Evolutionary conservation across 2,888 invertebrate genomes (phyloP), one percentile per base, ranked within the genome.

Genomic region (Drosophila bunnanda): DNA sequence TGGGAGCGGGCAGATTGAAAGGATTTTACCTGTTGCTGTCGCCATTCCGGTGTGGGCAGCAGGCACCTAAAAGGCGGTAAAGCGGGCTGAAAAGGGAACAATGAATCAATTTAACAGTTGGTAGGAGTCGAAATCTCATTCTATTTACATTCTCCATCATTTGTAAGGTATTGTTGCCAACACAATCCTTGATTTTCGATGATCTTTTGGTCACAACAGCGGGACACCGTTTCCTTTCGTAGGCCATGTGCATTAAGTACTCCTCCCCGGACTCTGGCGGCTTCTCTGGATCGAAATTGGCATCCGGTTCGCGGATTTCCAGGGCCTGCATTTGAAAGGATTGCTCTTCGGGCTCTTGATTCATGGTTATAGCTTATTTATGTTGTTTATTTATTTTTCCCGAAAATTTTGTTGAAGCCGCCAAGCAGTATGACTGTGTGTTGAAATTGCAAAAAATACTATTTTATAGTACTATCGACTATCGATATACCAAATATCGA

Each of bases 41-140:
- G 89, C 92, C 93, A 93, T 69, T 92, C 91, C 0, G 79, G 75
- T 8, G 92, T 91, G 6, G 92, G 90, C 44, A 90, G 75, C n/a
- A 91, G 73, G n/a, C 76, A 67, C 15, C 61, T 73, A 15, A 89
- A 86, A 0, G 85, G 62, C 38, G 82, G 48, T 41, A 72, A 6
- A 0, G 38, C 54, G 5, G 66, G 75, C 68, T 69, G 15, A n/a
- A 41, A 58, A 0, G 0, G 12, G 7, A 2, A 2, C 1, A 2
- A 2, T 13, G 5, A 6, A 15, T 3, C 0, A 13, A 36, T 36
- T n/a, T 15, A 28, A 4, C 0, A 7, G 15, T 3, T 15, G 0
- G 0, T 2, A 0, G 0, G 0, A 15, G 3, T 0, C 0, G 5
- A 0, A 6, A 10, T 0, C 0, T n/a, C 5, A 1, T 25, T 39